Percentiles rank a stretch among this genome's conserved stretches.
Conservation (phyloP, 2,797 vertebrate genomes). For the Rhincodon typus region DNA sequence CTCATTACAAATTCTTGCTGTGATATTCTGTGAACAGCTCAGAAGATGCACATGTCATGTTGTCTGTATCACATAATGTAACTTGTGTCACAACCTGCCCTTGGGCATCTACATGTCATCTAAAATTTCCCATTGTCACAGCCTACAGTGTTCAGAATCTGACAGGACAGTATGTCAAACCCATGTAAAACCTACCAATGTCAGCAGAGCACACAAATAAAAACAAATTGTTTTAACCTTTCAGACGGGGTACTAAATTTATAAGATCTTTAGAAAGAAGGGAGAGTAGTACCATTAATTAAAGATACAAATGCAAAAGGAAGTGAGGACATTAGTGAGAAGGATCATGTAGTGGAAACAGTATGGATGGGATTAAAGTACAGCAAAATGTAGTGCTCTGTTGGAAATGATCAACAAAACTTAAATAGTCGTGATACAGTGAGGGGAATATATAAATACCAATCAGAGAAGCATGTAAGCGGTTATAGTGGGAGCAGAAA, state of each 20-base stretch:
- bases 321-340: not conserved
- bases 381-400: not conserved
- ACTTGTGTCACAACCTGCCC: not conserved
- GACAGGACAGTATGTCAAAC: not conserved
- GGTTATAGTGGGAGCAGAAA: not conserved
- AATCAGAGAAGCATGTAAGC: not conserved
- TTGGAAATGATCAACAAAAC: not conserved
- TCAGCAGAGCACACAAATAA: not conserved
- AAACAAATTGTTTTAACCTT: not conserved
- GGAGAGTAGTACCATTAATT: not conserved
- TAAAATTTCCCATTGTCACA: slow-evolving; percentile 13
- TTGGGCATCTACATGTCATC: not conserved
- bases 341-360: not conserved
- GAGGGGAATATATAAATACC: not conserved
- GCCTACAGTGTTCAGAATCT: not conserved
- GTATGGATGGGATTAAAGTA: not conserved
- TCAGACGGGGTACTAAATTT: not conserved
- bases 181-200: not conserved
- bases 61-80: not conserved
- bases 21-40: not conserved
- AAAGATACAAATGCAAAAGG: not conserved
- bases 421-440: not conserved
- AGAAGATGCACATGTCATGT: not conserved
- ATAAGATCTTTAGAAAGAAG: not conserved
- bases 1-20: slow-evolving; percentile 1